phyloP scores from a whole-genome alignment of 2,113 vertebrate genomes.

The Aythya baeri region DNA sequence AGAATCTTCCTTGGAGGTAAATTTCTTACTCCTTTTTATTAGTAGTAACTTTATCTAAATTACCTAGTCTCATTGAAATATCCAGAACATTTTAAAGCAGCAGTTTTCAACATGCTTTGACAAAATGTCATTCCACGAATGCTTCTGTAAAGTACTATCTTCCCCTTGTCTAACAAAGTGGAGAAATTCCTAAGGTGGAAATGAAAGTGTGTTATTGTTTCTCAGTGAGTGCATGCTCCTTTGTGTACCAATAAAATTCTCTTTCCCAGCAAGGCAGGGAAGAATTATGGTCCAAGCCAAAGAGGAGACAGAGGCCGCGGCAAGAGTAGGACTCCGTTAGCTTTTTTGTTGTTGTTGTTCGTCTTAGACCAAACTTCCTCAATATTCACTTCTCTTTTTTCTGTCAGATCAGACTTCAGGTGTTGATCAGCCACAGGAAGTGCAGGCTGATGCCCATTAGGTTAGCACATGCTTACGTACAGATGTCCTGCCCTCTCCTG shows the following conservation, averaged over 20 bases:
- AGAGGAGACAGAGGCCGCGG: not conserved
- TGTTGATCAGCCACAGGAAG: not conserved
- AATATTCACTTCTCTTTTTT: not conserved
- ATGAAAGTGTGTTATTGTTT: not conserved
- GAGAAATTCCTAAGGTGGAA: not conserved
- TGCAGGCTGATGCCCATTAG: not conserved
- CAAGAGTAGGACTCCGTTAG: not conserved
- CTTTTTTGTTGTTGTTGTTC: not conserved
- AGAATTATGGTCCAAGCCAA: not conserved
- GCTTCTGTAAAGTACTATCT: not conserved
- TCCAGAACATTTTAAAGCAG: not conserved
- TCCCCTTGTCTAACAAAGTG: not conserved
- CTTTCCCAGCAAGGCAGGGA: not conserved
- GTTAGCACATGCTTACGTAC: not conserved
- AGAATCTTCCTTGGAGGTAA: not conserved
- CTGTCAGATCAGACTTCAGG: not conserved
- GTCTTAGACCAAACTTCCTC: not conserved
- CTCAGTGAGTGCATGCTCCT: not conserved
- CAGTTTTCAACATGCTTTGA: not conserved
- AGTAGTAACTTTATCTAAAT: not conserved
- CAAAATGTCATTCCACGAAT: fast-evolving
- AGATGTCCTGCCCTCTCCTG: not conserved
- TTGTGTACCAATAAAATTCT: too few relatives aligned
- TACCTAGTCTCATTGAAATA: not conserved
- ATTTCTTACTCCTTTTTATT: not conserved